Conservation (phyloP, 2,113 vertebrate genomes). For the Sterrhoptilus dennistouni region DNA sequence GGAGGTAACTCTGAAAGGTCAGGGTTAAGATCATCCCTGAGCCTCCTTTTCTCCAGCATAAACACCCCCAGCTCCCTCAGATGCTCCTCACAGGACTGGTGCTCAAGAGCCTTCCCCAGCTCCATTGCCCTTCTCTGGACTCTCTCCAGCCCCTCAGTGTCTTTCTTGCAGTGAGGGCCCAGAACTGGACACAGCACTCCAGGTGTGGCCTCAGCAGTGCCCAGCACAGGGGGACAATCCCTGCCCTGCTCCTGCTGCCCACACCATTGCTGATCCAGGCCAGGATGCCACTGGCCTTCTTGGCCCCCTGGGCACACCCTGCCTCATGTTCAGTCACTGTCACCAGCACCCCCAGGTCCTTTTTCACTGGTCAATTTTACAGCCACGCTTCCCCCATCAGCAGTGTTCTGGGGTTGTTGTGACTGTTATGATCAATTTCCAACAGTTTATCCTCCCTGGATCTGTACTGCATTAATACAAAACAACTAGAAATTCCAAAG, state of each 20-base stretch:
- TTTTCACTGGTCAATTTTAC: not conserved
- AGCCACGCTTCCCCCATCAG: not conserved
- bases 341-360: not conserved
- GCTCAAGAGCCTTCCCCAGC: not conserved
- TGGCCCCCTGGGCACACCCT: not conserved
- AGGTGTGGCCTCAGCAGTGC: not conserved
- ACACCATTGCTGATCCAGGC: not conserved
- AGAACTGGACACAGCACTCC: not conserved
- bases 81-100: not conserved
- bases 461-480: not conserved
- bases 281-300: not conserved
- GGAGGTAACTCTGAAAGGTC: no score
- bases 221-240: not conserved
- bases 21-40: not conserved
- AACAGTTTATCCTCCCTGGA: not conserved
- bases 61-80: not conserved
- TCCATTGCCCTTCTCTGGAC: rapidly evolving
- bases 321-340: not conserved
- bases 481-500: constrained; percentile 2
- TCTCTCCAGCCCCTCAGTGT: not conserved
- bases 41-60: not conserved
- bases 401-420: not conserved
- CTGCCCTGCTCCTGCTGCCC: not conserved
- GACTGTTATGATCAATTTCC: not conserved
- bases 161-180: not conserved